These are phyloP conservation scores for Drosophila equinoxialis DNA, from an alignment of 1,140 invertebrate species.

Conservation along the genomic window DNA sequence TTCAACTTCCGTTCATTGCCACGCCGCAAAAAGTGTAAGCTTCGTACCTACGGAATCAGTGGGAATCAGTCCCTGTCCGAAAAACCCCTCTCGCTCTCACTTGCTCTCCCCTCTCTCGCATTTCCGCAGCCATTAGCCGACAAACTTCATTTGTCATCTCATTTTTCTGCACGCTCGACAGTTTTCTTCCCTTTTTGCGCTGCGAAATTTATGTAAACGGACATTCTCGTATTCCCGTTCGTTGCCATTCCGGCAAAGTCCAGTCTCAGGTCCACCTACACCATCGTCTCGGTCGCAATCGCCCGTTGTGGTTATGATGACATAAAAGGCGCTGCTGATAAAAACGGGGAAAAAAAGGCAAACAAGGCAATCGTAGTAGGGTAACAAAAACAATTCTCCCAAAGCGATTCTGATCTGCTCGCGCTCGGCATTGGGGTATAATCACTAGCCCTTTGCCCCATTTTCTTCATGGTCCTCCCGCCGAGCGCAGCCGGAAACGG, in stretches of 20 bases:
- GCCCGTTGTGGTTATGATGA: constrained; percentile 75
- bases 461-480: neutral
- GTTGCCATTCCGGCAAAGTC: constrained; percentile 18
- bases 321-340: constrained; percentile 78
- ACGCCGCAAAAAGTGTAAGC: constrained; percentile 79
- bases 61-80: constrained; percentile 1
- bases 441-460: neutral
- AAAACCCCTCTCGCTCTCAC: neutral
- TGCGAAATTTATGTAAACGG: constrained; percentile 79
- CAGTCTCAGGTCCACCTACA: neutral
- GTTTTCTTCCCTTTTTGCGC: constrained; percentile 71
- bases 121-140: constrained; percentile 80
- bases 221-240: constrained; percentile 66
- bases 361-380: constrained; percentile 61
- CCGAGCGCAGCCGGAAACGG: constrained; percentile 53
- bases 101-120: constrained; percentile 38
- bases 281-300: constrained; percentile 8
- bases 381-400: constrained; percentile 60
- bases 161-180: constrained; percentile 80
- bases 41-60: constrained; percentile 58
- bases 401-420: constrained; percentile 61
- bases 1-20: constrained; percentile 81
- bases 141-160: constrained; percentile 81
- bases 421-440: constrained; percentile 1
- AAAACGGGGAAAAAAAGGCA: constrained; percentile 53